Base-by-base conservation (phyloP, 2,888 invertebrate species). In the Aphidius colemani region DNA sequence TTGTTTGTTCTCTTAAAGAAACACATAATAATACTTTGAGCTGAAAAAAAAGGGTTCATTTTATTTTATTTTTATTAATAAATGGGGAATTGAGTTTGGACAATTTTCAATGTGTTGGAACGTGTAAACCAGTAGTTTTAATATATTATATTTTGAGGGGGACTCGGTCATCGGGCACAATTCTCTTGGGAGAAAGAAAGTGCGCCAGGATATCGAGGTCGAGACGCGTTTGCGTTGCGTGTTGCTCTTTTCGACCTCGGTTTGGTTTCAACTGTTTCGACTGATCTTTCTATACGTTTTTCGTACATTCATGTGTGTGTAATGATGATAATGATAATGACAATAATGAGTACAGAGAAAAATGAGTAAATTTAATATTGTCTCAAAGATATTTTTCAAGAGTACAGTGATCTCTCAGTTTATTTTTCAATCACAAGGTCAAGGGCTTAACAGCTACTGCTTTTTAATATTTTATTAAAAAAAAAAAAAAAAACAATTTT, bases 201-300 rank as follows among this genome's bases (percentile, higher is more conserved):
- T 75, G 71, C 66, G 69, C 71, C 70, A 56, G 66, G 73, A 72
- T 71, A 76, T 76, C 76, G 74, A 75, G 76, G 76, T 71, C 55
- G 67, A 69, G 67, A 67, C 62, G 30, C 30, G 70, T 69, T 68
- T 69, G 61, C 66, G 59, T 67, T 65, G 70, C 53, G 57, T 57
- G 53, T 57, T 51, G 51, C 59, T 61, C 62, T 61, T 70, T 67
- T 64, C 66, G 67, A 68, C 67, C 67, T 70, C 62, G 66, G 66
- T 61, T 59, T 58, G 59, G 59, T 58, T 58, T 61, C 59, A 39
- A 62, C 64, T 63, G 59, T 58, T 58, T 61, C 59, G 41, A 62
- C 64, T 63, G 56, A 53, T 65, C 58, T 55, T 65, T 67, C 64
- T 59, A 57, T 58, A 45, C 53, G 56, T 40, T 55, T 49, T 44